Percentiles rank a stretch among this genome's conserved stretches.
Evolutionary conservation across 2,113 vertebrate species (phyloP).

Genomic region (Todiramphus saurophagus): DNA sequence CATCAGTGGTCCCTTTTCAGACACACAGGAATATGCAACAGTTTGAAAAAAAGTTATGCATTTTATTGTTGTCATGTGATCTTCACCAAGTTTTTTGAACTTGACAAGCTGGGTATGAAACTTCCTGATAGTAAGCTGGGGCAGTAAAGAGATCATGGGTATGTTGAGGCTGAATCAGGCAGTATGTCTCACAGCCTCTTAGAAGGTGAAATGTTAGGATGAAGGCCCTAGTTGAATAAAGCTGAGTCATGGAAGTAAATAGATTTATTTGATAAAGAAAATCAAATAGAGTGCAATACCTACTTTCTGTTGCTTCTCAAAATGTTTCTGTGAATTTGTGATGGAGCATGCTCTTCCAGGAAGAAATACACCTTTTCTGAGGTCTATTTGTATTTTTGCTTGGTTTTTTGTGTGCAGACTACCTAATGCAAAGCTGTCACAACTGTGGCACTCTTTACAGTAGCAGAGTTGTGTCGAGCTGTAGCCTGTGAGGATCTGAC

Average conservation of each 20-base stretch:
- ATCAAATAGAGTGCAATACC: neutral
- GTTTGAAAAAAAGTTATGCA: neutral
- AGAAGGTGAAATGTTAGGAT: neutral
- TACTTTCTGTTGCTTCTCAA: neutral
- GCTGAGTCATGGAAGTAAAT: neutral
- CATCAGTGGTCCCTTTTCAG: neutral
- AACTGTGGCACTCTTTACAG: neutral
- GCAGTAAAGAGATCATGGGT: neutral
- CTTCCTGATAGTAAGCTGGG: neutral
- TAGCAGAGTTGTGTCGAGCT: neutral
- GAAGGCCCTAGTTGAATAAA: neutral
- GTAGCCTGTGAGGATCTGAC: neutral
- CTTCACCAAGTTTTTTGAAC: neutral
- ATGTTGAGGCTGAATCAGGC: neutral
- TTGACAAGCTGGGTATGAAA: neutral
- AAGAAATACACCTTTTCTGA: neutral
- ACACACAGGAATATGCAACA: neutral
- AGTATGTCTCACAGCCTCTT: neutral
- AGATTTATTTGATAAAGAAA: neutral
- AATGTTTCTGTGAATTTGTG: neutral
- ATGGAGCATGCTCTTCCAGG: neutral
- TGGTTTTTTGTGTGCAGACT: neutral
- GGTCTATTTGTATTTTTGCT: neutral
- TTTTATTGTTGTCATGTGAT: neutral
- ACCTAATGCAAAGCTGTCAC: neutral